phyloP scores from a whole-genome alignment of 2,797 vertebrate species.

The Dendrocincla tyrannina region DNA sequence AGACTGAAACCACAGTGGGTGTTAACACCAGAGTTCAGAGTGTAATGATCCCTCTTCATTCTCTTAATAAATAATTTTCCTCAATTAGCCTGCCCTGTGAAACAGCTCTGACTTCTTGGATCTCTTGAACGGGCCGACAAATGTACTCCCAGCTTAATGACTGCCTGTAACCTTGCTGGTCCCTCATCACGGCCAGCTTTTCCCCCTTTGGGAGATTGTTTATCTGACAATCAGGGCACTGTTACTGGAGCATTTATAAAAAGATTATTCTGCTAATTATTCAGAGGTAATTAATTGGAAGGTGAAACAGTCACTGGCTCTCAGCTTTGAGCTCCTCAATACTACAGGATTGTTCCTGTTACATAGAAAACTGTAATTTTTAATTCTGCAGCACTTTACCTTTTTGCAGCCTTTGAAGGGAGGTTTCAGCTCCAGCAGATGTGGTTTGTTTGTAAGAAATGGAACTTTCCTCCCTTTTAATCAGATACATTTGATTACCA shows the following conservation, averaged over 20 bases:
- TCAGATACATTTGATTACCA: neutral
- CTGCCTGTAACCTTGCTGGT: neutral
- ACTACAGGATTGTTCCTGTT: neutral
- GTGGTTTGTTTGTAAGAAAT: neutral
- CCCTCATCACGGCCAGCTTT: neutral
- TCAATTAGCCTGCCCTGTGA: neutral
- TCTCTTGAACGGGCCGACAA: neutral
- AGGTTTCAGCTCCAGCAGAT: neutral
- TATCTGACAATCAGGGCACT: neutral
- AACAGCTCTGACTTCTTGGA: neutral
- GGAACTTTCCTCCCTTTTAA: neutral
- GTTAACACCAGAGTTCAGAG: neutral
- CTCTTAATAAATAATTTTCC: neutral
- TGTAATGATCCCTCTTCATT: neutral
- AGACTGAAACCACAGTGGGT: neutral
- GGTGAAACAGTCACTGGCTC: neutral
- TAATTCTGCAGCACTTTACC: neutral
- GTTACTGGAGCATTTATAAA: slow-evolving; percentile 20
- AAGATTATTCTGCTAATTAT: slow-evolving; percentile 35
- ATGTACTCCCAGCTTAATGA: neutral
- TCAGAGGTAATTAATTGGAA: neutral
- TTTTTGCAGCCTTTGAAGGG: neutral
- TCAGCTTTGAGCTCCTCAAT: neutral
- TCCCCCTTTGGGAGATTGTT: neutral
- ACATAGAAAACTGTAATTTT: neutral